Conservation (phyloP, 2,797 vertebrate genomes). For the Helostoma temminkii region DNA sequence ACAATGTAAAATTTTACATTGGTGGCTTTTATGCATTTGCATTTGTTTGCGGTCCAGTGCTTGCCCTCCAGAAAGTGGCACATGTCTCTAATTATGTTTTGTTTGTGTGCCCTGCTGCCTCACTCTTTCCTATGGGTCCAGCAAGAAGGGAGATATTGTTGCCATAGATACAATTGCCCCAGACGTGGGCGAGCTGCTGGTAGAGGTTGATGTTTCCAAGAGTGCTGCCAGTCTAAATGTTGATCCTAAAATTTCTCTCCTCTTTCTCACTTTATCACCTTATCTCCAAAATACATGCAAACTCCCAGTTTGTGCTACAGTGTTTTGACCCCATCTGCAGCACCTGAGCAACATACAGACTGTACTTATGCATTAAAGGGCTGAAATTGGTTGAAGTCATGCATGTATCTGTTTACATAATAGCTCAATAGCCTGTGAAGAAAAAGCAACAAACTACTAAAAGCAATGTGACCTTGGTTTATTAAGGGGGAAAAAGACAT, state of each 20-base stretch:
- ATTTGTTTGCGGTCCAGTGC: constrained; percentile 52
- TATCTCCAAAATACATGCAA: background rate
- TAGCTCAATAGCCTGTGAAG: background rate
- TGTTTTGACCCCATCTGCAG: no score
- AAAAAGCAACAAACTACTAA: background rate
- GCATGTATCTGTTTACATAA: background rate
- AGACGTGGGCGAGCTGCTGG: constrained; percentile 34
- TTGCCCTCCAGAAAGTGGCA: constrained; percentile 56
- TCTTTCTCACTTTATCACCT: background rate
- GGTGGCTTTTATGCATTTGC: constrained; percentile 29
- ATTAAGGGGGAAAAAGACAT: constrained; percentile 16
- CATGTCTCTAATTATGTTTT: constrained; percentile 63
- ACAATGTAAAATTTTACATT: constrained; percentile 44
- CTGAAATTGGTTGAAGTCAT: background rate
- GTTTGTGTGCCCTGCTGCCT: constrained; percentile 45
- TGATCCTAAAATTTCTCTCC: background rate
- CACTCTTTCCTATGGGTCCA: constrained; percentile 58
- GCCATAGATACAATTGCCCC: constrained; percentile 62
- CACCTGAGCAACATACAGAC: background rate
- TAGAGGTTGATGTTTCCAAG: background rate
- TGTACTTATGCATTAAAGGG: background rate
- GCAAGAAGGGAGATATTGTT: constrained; percentile 48
- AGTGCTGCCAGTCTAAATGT: constrained; percentile 3
- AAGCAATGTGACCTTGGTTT: background rate
- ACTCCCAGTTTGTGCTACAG: background rate